These are phyloP conservation scores for Mylabris sibirica DNA, from an alignment of 2,888 invertebrate genomes.

Conservation along the genomic window DNA sequence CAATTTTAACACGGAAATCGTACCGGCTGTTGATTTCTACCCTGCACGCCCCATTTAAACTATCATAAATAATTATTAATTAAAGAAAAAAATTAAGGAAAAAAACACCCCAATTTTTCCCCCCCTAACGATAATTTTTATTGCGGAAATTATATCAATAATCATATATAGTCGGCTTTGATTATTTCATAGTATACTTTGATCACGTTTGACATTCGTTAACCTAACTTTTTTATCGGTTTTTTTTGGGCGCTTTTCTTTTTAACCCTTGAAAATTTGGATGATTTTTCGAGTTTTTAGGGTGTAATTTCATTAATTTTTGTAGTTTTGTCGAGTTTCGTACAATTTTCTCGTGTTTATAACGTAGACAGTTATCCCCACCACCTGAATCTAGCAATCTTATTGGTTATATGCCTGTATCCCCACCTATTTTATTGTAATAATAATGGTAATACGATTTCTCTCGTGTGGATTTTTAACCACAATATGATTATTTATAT, in stretches of 20 bases:
- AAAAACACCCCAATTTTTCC: constrained; percentile 25
- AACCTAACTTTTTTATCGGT: constrained; percentile 62
- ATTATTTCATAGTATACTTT: constrained; percentile 35
- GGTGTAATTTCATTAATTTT: neutral
- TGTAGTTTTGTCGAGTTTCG: constrained; percentile 39
- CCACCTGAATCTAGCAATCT: constrained; percentile 29
- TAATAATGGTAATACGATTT: constrained; percentile 22
- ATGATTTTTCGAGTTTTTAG: neutral
- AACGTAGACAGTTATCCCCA: constrained; percentile 49
- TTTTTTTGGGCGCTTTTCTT: constrained; percentile 38
- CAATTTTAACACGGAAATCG: constrained; percentile 61
- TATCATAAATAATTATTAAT: too few relatives aligned
- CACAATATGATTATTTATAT: neutral
- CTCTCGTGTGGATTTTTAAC: neutral
- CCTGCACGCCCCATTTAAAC: constrained; percentile 31
- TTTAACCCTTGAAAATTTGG: neutral
- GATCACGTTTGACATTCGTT: constrained; percentile 51
- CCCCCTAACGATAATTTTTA: neutral
- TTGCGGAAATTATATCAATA: too few relatives aligned
- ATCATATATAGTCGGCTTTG: constrained; percentile 9
- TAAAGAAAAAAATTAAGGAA: too few relatives aligned
- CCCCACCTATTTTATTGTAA: constrained; percentile 40
- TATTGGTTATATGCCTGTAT: constrained; percentile 34
- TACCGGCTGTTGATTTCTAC: constrained; percentile 53
- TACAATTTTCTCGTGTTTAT: constrained; percentile 51